These are phyloP conservation scores for Trissolcus basalis DNA, from an alignment of 1,140 invertebrate species.

Conservation along the genomic window DNA sequence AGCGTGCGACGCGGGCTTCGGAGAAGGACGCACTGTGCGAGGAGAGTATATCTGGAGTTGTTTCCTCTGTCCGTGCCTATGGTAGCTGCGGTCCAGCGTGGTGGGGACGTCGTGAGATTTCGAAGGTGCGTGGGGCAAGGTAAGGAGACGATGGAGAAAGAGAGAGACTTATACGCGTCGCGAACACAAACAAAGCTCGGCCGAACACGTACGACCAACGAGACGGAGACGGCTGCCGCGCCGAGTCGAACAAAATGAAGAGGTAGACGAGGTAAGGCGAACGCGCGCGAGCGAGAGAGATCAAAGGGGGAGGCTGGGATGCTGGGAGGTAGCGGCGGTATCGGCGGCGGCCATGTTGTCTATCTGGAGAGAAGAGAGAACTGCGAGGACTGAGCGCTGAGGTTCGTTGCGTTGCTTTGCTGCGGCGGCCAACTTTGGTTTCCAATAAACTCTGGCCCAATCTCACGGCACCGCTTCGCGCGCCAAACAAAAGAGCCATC, in stretches of 20 bases:
- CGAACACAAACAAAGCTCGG: constrained; percentile 14
- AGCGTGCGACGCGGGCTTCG: constrained; percentile 9
- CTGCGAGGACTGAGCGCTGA: constrained; percentile 72
- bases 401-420: constrained; percentile 72
- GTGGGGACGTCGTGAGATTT: constrained; percentile 48
- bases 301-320: constrained; percentile 67
- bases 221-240: constrained; percentile 18
- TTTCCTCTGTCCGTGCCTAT: constrained; percentile 33
- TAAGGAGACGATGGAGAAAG: constrained; percentile 43
- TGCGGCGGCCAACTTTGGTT: constrained; percentile 67
- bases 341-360: constrained; percentile 74
- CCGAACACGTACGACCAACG: constrained; percentile 20
- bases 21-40: constrained; percentile 34
- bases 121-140: constrained; percentile 59
- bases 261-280: constrained; percentile 36
- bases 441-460: constrained; percentile 47
- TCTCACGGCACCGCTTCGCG: constrained; percentile 5
- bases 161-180: constrained; percentile 48
- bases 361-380: constrained; percentile 74
- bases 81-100: constrained; percentile 55
- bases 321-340: constrained; percentile 72
- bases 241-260: constrained; percentile 28
- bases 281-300: constrained; percentile 48
- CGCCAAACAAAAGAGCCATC: background rate
- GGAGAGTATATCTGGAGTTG: constrained; percentile 30